Percentiles rank a stretch among this genome's conserved stretches.
Evolutionary conservation across 2,113 vertebrate species (phyloP).

Genomic region (Cyprinus carpio): DNA sequence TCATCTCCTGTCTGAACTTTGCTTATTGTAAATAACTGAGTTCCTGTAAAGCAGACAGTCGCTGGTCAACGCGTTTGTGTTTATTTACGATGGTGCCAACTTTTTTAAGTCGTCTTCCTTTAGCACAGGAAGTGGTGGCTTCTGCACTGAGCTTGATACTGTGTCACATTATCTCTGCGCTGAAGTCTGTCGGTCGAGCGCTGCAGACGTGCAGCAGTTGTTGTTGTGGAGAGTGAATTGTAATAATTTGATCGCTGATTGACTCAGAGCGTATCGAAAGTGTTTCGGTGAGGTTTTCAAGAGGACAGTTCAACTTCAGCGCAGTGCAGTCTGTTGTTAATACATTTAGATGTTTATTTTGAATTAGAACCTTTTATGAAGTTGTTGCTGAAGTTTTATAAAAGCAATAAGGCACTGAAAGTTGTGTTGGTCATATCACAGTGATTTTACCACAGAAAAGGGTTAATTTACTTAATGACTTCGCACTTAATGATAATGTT

Average conservation of each 20-base stretch:
- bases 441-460: neutral
- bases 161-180: neutral
- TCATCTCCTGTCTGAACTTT: neutral
- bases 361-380: neutral
- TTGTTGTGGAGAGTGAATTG: neutral
- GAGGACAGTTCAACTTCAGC: neutral
- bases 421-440: neutral
- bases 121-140: constrained; percentile 49
- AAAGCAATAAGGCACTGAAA: neutral
- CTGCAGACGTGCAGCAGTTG: neutral
- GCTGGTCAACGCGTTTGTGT: constrained; percentile 27
- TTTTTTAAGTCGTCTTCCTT: constrained; percentile 59
- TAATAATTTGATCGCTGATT: neutral
- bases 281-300: neutral
- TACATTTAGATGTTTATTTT: neutral
- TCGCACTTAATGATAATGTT: too few relatives aligned
- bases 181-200: neutral
- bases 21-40: constrained; percentile 39
- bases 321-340: neutral
- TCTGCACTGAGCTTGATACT: constrained; percentile 35
- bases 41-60: constrained; percentile 46
- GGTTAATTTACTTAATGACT: too few relatives aligned
- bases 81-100: constrained; percentile 39
- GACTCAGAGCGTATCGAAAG: neutral
- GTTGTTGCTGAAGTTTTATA: neutral